Base-by-base conservation (phyloP, 2,888 invertebrate genomes). In the Lissonota sp. region DNA sequence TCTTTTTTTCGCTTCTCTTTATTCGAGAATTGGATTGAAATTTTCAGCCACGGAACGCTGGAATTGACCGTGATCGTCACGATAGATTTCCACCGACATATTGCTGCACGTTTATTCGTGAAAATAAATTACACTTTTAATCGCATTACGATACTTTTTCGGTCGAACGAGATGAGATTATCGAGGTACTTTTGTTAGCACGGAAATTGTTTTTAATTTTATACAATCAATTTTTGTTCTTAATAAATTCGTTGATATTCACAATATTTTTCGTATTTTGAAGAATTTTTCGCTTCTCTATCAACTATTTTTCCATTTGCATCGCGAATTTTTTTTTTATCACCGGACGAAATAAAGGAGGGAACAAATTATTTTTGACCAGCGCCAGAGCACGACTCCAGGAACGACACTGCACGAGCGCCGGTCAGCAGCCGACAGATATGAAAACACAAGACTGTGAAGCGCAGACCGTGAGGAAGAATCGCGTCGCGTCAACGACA, bases 371-470 rank as follows among this genome's bases (percentile, higher is more conserved):
- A 14, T 40, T 46, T 49, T 40, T 16, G n/a, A 40, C 39, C 67
- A 53, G 67, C 60, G 51, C 49, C 42, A 8, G 60, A 42, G 64
- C 40, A 60, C 58, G 16, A n/a, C 0, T 39, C 63, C 42, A 16
- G 51, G 51, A 12, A 58, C 44, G 62, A 76, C 26, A 55, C 40
- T 73, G 62, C 63, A 73, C 51, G 14, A 44, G 26, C 7, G 42
- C 57, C 77, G 77, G 70, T 67, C 58, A 76, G 63, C 72, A 79
- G 46, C 63, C 79, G 81, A 77, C 82, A 80, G 66, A 79, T 74
- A 66, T 53, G 81, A 46, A 55, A 53, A 57, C 53, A 53, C 49
- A 67, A 49, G 46, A 62, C 60, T 39, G 67, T 44, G 42, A 63
- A 40, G 26, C 26, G 26, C 26, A 26, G 26, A 74, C 70, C 67